These are phyloP conservation scores for Sebastes paucispinis DNA, from an alignment of 2,797 vertebrate species.

Conservation along the genomic window DNA sequence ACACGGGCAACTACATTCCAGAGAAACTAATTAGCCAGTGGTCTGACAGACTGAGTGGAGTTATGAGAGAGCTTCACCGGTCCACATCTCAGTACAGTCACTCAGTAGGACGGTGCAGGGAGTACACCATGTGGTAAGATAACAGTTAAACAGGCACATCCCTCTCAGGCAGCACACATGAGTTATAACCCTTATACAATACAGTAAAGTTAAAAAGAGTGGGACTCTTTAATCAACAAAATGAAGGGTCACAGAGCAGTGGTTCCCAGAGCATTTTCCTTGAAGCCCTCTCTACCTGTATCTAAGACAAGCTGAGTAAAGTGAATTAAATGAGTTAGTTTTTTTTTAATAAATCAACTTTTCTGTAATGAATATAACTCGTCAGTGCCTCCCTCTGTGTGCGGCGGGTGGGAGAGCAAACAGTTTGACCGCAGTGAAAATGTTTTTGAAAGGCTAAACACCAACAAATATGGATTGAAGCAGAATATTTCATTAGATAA, in stretches of 20 bases:
- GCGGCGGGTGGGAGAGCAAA: no score
- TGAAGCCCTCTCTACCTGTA: no score
- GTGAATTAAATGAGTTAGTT: no score
- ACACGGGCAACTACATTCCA: slow-evolving; percentile 57
- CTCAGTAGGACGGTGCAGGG: slow-evolving; percentile 19
- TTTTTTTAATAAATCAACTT: no score
- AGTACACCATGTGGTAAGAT: slow-evolving; percentile 18
- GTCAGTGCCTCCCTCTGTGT: no score
- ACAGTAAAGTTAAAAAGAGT: neutral
- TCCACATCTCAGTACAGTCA: slow-evolving; percentile 40
- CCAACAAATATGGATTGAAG: no score
- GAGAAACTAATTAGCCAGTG: slow-evolving; percentile 61
- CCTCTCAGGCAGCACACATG: neutral
- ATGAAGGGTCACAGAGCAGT: neutral
- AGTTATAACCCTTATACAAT: neutral
- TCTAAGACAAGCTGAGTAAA: no score
- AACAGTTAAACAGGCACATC: slow-evolving; percentile 6
- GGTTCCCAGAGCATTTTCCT: no score
- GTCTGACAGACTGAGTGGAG: slow-evolving; percentile 53
- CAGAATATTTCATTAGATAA: no score
- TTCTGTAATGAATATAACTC: no score
- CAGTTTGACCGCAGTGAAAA: no score
- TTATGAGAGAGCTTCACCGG: slow-evolving; percentile 35
- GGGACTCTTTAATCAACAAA: neutral
- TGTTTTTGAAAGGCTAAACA: no score